Percentiles rank a stretch among this genome's conserved stretches.
Evolutionary conservation across 2,888 invertebrate genomes (phyloP).

Genomic region (Cactoblastis cactorum): DNA sequence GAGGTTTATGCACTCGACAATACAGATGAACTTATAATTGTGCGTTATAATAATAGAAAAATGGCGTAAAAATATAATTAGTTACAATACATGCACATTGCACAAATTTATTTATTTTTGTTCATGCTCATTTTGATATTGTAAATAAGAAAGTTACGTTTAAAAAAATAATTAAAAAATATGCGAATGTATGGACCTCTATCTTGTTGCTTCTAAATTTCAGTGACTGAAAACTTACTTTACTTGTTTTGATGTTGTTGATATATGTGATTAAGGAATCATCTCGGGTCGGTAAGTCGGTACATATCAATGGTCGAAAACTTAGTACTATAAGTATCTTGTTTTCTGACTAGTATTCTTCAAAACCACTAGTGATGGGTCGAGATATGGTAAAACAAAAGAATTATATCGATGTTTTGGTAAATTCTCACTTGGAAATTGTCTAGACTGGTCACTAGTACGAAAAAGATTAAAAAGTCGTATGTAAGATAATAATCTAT

Average conservation of each 20-base stretch:
- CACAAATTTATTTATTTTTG: neutral
- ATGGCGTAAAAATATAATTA: neutral
- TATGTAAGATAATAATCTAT: neutral
- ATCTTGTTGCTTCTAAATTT: slow-evolving; percentile 23
- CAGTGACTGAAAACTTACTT: slow-evolving; percentile 49
- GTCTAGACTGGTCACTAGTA: neutral
- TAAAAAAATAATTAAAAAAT: neutral
- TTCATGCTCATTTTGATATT: neutral
- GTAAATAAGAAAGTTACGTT: neutral
- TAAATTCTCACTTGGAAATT: neutral
- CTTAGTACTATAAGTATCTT: slow-evolving; percentile 78
- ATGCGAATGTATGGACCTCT: neutral
- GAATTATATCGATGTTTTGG: neutral
- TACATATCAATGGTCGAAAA: slow-evolving; percentile 71
- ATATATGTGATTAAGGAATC: slow-evolving; percentile 76
- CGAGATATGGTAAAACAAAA: neutral
- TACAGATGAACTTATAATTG: neutral
- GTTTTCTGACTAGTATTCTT: slow-evolving; percentile 49
- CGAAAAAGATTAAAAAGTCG: neutral
- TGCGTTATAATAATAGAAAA: neutral
- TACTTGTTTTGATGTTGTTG: slow-evolving; percentile 78
- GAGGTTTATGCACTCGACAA: slow-evolving; percentile 10
- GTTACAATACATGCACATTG: neutral
- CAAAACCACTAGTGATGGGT: neutral
- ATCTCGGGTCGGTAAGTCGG: slow-evolving; percentile 52